phyloP scores from a whole-genome alignment of 1,140 invertebrate species.

The Uloborus diversus region DNA sequence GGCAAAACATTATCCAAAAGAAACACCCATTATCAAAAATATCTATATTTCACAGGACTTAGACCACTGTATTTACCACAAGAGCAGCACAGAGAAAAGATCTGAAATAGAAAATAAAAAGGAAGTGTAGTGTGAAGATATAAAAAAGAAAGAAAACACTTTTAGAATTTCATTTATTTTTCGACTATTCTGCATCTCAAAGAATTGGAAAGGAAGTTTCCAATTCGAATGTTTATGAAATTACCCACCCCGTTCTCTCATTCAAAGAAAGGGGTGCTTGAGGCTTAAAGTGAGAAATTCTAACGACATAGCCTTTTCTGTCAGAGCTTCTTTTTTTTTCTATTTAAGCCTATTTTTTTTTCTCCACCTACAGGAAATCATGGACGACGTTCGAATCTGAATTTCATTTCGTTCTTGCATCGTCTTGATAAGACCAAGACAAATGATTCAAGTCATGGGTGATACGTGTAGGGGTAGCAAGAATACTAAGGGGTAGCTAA shows the following conservation, averaged over 20 bases:
- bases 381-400: conserved; percentile 26
- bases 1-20: too few relatives aligned
- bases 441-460: conserved; percentile 44
- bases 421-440: conserved; percentile 2
- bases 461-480: too few relatives aligned
- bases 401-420: conserved; percentile 39
- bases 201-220: conserved; percentile 45
- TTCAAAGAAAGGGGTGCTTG: conserved; percentile 1
- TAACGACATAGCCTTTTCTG: conserved; percentile 28
- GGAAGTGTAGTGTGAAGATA: background rate
- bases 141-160: conserved; percentile 16
- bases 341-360: background rate
- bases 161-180: conserved; percentile 54
- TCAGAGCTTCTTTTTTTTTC: background rate
- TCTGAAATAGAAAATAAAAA: conserved; percentile 17
- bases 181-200: conserved; percentile 42
- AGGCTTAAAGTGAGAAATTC: conserved; percentile 45
- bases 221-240: conserved; percentile 54
- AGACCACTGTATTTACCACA: too few relatives aligned
- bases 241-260: conserved; percentile 17
- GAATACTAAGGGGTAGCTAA: too few relatives aligned
- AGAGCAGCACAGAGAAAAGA: background rate
- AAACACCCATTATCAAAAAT: too few relatives aligned
- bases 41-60: too few relatives aligned
- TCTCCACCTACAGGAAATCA: conserved; percentile 9